phyloP scores from a whole-genome alignment of 2,888 invertebrate genomes.

The Smittia aterrima region DNA sequence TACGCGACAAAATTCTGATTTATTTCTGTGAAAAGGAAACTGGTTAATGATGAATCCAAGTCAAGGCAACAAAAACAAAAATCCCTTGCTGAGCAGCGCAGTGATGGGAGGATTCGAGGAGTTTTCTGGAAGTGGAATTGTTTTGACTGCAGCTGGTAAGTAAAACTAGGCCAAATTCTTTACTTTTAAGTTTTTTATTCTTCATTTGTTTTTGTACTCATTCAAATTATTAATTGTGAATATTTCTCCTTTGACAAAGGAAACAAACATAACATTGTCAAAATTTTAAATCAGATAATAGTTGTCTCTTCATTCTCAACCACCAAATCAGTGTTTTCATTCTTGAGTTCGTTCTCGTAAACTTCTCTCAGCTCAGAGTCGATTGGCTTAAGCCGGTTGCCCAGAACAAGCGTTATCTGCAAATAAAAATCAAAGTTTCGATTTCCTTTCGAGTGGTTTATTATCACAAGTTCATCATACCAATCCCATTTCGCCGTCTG shows the following conservation, averaged over 20 bases:
- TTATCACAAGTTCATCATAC: not conserved
- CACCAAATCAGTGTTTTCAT: conserved; percentile 2
- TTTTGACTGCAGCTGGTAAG: conserved; percentile 37
- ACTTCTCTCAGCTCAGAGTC: conserved; percentile 29
- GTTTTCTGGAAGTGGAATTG: conserved; percentile 2
- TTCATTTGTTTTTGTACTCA: conserved; percentile 32
- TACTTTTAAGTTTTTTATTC: conserved; percentile 4
- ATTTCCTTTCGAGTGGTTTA: not conserved
- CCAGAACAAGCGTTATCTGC: conserved; percentile 20
- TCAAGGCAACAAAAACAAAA: conserved; percentile 52
- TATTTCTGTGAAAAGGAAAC: not conserved
- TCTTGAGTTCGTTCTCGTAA: conserved; percentile 28
- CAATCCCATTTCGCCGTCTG: conserved; percentile 52
- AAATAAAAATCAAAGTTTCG: not conserved
- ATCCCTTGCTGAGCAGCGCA: conserved; percentile 70
- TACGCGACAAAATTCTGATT: not conserved
- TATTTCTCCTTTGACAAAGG: not conserved
- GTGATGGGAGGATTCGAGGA: conserved; percentile 58
- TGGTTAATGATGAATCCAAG: conserved; percentile 23
- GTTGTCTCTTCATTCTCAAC: not conserved
- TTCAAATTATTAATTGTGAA: conserved; percentile 34
- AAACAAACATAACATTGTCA: conserved; percentile 27
- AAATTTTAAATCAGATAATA: not conserved
- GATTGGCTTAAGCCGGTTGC: conserved; percentile 14
- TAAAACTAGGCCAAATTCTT: not conserved